Evolutionary conservation across 2,797 vertebrate genomes (phyloP).

Genomic region (Premnoplex brunnescens): DNA sequence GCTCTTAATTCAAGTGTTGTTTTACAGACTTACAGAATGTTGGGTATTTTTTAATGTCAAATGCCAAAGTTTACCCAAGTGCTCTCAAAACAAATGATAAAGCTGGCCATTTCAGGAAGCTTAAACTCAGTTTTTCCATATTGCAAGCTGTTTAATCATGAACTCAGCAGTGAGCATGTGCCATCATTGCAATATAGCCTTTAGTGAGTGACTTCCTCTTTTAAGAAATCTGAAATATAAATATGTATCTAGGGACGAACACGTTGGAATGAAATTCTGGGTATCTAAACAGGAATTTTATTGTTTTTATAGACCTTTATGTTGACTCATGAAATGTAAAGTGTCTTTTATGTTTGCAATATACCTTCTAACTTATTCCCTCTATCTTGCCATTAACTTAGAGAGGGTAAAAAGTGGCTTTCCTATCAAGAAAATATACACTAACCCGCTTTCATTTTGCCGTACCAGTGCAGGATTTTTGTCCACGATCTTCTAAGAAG

Average conservation of each 20-base stretch:
- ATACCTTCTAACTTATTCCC: neutral
- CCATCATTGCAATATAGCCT: neutral
- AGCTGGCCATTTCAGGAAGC: neutral
- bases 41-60: neutral
- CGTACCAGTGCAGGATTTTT: neutral
- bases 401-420: neutral
- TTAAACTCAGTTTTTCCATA: neutral
- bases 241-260: neutral
- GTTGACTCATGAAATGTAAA: neutral
- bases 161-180: neutral
- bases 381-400: neutral
- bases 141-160: neutral
- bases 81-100: neutral
- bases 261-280: neutral
- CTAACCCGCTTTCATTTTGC: neutral
- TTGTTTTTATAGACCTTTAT: neutral
- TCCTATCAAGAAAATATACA: neutral
- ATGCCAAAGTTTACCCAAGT: neutral
- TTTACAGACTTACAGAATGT: neutral
- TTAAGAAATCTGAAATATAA: neutral
- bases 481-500: neutral
- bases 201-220: neutral
- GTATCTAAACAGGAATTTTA: neutral
- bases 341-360: neutral
- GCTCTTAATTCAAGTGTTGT: neutral